Percentiles rank a stretch among this genome's conserved stretches.
Conservation (phyloP, 2,113 vertebrate species). For the Brienomyrus brachyistius region DNA sequence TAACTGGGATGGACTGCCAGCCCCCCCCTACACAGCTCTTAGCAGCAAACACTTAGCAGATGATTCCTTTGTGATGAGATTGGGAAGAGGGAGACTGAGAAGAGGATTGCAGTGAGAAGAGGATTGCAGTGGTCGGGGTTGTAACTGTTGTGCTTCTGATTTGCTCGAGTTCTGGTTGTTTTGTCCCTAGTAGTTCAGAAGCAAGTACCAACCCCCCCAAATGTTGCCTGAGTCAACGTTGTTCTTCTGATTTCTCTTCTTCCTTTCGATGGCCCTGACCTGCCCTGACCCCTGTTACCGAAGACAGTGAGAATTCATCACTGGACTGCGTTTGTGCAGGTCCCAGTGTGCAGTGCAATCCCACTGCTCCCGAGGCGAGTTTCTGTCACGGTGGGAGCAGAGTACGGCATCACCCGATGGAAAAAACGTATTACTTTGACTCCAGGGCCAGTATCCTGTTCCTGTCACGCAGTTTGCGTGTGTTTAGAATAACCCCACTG, state of each 20-base stretch:
- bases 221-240: background rate
- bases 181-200: background rate
- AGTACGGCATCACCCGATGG: background rate
- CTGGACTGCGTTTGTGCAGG: background rate
- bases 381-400: background rate
- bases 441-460: background rate
- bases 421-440: background rate
- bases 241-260: background rate
- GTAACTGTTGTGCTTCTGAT: background rate
- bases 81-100: background rate
- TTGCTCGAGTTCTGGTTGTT: background rate
- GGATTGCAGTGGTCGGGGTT: background rate
- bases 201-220: background rate
- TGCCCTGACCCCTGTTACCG: background rate
- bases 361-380: background rate
- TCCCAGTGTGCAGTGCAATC: background rate
- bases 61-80: background rate
- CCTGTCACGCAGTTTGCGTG: background rate
- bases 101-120: background rate
- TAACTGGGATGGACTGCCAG: background rate
- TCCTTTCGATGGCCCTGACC: background rate
- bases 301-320: background rate
- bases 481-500: background rate
- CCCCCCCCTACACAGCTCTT: background rate
- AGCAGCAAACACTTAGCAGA: background rate